Base-by-base conservation (phyloP, 1,140 invertebrate genomes). In the Drosophila orena region DNA sequence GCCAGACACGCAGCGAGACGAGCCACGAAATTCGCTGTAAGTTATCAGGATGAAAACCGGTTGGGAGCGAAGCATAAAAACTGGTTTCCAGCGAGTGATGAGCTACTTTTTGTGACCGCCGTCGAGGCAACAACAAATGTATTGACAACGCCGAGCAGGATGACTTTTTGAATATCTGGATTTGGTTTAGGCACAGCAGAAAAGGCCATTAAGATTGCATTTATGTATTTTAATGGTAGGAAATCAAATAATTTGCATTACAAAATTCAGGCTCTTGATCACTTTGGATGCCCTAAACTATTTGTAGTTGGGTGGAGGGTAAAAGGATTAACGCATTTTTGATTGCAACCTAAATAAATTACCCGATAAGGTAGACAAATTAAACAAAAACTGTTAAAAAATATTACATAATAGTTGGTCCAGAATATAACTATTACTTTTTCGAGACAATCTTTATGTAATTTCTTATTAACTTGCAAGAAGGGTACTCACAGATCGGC, bases 41-140 rank as follows among this genome's bases (percentile, higher is more conserved):
- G 72, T 65, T 75, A 75, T 75, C 72, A 75, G 72, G 72, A 76
- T 76, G 72, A 76, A 75, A 76, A 76, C 72, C 72, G 72, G 72
- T 76, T 76, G 54, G 30, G 59, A 66, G 72, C 71, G 49, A 58
- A 76, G 72, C 72, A 76, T 76, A 76, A 76, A 76, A 76, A 76
- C 72, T 76, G 72, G 72, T 76, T 76, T 76, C 72, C 69, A 62
- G 57, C 50, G 38, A 74, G 71, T 73, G 71, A 76, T 75, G 72
- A 76, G 72, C 72, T 76, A 75, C 72, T 75, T 75, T 75, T 72
- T 73, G 64, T 55, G 52, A 71, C 47, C 54, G 71, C 53, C 42
- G 42, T 35, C 49, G 42, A 35, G 30, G 37, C 53, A 72, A 72
- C 50, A 69, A 70, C 66, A 70, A 70, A 37, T 69, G 20, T 69